A percentile compares a stretch with the other conserved stretches of the same genome.
Evolutionary conservation across 2,888 invertebrate species (phyloP).

Genomic region (Teinopalpus imperialis): DNA sequence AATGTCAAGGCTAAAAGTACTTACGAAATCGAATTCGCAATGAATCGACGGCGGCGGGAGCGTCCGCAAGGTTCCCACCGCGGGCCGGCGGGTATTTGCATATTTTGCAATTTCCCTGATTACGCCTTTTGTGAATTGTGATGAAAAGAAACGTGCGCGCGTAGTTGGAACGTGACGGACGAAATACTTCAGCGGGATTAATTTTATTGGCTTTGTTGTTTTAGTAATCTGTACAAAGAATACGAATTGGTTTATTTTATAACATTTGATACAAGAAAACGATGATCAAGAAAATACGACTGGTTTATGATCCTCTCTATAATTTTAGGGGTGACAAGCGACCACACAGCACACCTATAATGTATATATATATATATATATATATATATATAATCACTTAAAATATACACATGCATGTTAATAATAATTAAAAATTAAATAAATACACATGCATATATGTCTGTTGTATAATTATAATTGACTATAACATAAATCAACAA

Average conservation of each 20-base stretch:
- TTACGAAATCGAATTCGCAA: conserved; percentile 9
- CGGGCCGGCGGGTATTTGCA: conserved; percentile 11
- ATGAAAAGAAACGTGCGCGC: conserved; percentile 9
- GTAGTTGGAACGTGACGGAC: not conserved
- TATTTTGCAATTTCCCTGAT: conserved; percentile 24
- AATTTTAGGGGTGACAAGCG: no score
- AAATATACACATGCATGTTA: no score
- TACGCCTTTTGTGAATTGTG: conserved; percentile 21
- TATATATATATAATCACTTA: no score
- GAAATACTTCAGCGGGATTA: not conserved
- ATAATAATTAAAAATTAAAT: no score
- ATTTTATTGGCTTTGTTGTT: not conserved
- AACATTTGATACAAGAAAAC: no score
- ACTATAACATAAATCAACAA: no score
- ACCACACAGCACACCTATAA: no score
- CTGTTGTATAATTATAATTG: no score
- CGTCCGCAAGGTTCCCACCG: not conserved
- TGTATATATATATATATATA: no score
- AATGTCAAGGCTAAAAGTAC: not conserved
- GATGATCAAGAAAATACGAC: no score
- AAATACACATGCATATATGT: no score
- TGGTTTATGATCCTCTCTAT: no score
- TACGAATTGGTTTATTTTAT: conserved; percentile 7
- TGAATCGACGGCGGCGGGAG: conserved; percentile 1
- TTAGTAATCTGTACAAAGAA: not conserved